Percentiles rank a stretch among this genome's conserved stretches.
Conservation (phyloP, 1,140 invertebrate species). For the Drosophila athabasca region DNA sequence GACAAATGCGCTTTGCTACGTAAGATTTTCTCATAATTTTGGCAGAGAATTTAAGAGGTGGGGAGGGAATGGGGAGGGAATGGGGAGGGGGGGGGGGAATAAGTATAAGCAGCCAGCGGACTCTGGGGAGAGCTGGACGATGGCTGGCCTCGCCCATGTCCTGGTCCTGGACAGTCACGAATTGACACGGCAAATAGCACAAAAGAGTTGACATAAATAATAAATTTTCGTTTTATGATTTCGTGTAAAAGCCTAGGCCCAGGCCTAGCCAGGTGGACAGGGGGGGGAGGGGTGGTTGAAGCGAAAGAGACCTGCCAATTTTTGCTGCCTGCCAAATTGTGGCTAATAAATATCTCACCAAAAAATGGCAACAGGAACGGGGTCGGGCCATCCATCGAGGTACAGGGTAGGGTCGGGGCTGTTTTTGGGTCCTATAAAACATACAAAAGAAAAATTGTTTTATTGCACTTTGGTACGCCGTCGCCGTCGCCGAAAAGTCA, state of each 20-base stretch:
- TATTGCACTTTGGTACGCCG: constrained; percentile 46
- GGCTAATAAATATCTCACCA: constrained; percentile 80
- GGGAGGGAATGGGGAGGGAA: not conserved
- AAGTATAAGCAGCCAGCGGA: not conserved
- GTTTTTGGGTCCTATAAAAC: constrained; percentile 28
- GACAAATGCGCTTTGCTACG: constrained; percentile 75
- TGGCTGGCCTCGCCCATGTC: constrained; percentile 38
- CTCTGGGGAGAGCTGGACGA: not conserved
- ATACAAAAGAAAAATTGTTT: constrained; percentile 68
- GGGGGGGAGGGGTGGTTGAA: constrained; percentile 2
- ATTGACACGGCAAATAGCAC: constrained; percentile 77
- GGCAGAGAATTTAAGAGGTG: constrained; percentile 52
- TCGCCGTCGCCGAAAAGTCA: constrained; percentile 58
- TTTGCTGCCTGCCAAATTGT: constrained; percentile 78
- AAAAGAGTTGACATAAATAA: constrained; percentile 82
- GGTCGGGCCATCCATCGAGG: constrained; percentile 3
- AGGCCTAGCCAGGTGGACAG: constrained; percentile 25
- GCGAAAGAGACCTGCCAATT: constrained; percentile 65
- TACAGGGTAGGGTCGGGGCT: constrained; percentile 13
- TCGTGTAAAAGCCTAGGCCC: too few species aligned
- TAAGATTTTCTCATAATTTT: constrained; percentile 76
- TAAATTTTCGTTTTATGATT: constrained; percentile 80
- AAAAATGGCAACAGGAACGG: constrained; percentile 36
- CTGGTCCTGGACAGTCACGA: constrained; percentile 6
- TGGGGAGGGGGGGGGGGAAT: not conserved